Evolutionary conservation across 2,797 vertebrate species (phyloP), one percentile per base, ranked within the genome.

Genomic region (Sorex maritimensis): DNA sequence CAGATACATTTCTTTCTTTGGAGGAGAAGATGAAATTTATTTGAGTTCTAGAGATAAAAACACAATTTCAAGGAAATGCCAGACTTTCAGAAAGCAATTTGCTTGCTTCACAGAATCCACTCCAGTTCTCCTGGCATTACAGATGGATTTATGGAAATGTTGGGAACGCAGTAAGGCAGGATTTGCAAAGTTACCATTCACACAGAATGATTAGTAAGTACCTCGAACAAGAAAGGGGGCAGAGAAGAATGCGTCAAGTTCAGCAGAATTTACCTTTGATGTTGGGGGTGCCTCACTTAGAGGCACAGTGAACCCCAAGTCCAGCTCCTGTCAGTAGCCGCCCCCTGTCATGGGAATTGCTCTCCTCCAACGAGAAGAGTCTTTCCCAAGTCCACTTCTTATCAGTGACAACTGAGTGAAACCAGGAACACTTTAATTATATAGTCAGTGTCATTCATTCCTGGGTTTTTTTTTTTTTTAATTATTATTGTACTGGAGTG

Each of bases 1-100:
- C 17, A 49, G 71, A 13, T 44, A 46, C 67, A 63, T 58, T 73
- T n/a, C 26, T 89, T 65, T 78, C 30, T 55, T 81, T 68, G n/a
- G 6, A n/a, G 67, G 38, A 90, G 24, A 79, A 41, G 49, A 82
- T 85, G 7, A 49, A 67, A 72, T 85, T 63, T 79, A 46, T 79
- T 80, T 86, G 41, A 77, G 77, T 69, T 82, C 86, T 85, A 38
- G 12, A 94, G 77, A 68, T 30, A 75, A 49, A 90, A 79, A 69
- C 17, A 24, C 11, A 44, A 83, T 81, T 81, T 67, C 46, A 72
- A 67, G 81, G 86, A 92, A 85, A 81, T 67, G 34, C 38, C 44
- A 75, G 49, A 28, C 9, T 11, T 52, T 61, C n/a, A 21, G 80
- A 55, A 68, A 81, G 23, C 28, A 69, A 26, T 78, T 65, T 49